A percentile compares a stretch with the other conserved stretches of the same genome.
These are phyloP conservation scores for Cheilosia vulpina DNA, from an alignment of 2,888 invertebrate species.

Conservation along the genomic window DNA sequence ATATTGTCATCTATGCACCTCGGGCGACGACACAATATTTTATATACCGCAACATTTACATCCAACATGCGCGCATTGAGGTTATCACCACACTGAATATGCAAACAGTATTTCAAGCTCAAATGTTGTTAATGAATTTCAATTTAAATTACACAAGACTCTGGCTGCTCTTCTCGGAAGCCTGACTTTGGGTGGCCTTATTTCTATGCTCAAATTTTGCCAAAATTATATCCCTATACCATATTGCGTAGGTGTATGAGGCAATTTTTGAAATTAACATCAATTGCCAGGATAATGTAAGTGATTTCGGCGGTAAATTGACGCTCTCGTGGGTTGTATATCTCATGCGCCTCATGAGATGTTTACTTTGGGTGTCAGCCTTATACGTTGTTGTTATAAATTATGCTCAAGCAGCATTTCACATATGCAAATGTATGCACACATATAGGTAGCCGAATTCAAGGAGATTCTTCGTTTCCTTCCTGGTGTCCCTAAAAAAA, in stretches of 20 bases:
- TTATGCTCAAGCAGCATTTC: too few relatives aligned
- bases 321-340: conserved; percentile 4
- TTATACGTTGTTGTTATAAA: conserved; percentile 1
- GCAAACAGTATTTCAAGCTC: conserved; percentile 37
- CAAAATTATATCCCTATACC: too few relatives aligned
- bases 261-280: conserved; percentile 36
- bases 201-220: conserved; percentile 9
- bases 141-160: conserved; percentile 41
- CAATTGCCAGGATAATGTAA: conserved; percentile 38
- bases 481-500: too few relatives aligned
- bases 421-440: too few relatives aligned
- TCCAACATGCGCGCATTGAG: conserved; percentile 32
- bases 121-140: conserved; percentile 51
- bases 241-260: background rate
- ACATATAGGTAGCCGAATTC: too few relatives aligned
- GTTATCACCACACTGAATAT: conserved; percentile 29
- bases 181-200: background rate
- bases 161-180: background rate
- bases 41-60: conserved; percentile 22
- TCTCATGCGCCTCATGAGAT: conserved; percentile 15
- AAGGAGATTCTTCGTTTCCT: too few relatives aligned
- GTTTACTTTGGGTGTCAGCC: conserved; percentile 11
- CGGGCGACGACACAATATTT: too few relatives aligned
- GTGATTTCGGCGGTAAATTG: conserved; percentile 32
- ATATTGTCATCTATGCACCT: too few relatives aligned